Evolutionary conservation across 2,113 vertebrate genomes (phyloP), one percentile per base, ranked within the genome.

Genomic region (Ceyx cyanopectus): DNA sequence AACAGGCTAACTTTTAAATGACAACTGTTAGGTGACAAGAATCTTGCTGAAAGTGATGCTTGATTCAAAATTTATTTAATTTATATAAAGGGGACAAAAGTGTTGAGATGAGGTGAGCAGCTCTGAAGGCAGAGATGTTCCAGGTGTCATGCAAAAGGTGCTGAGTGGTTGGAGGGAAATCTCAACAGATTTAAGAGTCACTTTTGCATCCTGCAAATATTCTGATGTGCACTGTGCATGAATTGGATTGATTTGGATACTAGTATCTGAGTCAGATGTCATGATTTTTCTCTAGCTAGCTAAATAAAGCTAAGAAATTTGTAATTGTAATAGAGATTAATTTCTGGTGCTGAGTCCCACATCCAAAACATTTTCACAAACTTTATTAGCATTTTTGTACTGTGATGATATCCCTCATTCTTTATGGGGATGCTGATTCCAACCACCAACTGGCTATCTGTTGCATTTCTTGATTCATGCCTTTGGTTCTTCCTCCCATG

Each of bases 21-120:
- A 27, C 30, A 72, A 72, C 30, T 60, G 2, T 50, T 51, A 40
- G 22, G 16, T 57, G 22, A 68, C 51, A 56, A 91, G 4, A 81
- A 81, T 66, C 51, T 65, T 34, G 53, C 29, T 27, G 27, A 43
- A 69, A 66, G 45, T 50, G 22, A 67, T 19, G 37, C 24, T 74
- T 74, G 14, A 19, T 84, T 86, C 65, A 60, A 84, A 90, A 45
- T 5, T 22, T 81, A 5, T 67, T 29, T 40, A 27, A 68, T 80
- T 82, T 73, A 34, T 45, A 50, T 62, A 73, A 74, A 27, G 3
- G 8, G 7, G 3, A 0, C 0, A 5, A 56, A 74, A 61, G 27
- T 21, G 34, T 32, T 75, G n/a, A 53, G 21, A 54, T 0, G 9
- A 58, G 14, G 27, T 37, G 23, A 67, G 32, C 0, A 0, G 23